Percentiles rank a stretch among this genome's conserved stretches.
Evolutionary conservation across 2,113 vertebrate species (phyloP).

Genomic region (Anguilla rostrata): DNA sequence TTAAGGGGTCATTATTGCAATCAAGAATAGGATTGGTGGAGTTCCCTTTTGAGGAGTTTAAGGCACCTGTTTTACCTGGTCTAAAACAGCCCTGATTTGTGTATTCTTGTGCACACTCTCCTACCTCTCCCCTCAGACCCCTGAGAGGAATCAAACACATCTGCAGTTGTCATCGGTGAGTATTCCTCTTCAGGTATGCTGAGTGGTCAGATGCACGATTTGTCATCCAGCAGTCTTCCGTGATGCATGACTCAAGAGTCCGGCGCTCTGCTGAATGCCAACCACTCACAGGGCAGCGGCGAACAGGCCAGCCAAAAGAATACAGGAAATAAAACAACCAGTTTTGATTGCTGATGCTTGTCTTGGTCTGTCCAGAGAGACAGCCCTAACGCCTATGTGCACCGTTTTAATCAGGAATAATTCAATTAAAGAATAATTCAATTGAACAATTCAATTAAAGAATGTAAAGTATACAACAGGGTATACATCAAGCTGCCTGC

Average conservation of each 20-base stretch:
- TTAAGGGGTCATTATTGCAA: not conserved
- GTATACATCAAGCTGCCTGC: too few relatives aligned
- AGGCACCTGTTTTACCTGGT: not conserved
- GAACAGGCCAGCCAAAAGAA: not conserved
- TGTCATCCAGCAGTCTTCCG: not conserved
- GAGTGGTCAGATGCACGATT: not conserved
- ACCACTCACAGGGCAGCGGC: not conserved
- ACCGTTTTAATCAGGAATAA: too few relatives aligned
- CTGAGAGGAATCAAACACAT: conserved; percentile 5
- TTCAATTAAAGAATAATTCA: too few relatives aligned
- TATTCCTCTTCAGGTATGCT: conserved; percentile 2
- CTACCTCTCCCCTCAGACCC: not conserved
- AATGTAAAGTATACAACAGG: too few relatives aligned
- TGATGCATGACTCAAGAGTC: not conserved
- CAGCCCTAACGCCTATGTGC: too few relatives aligned
- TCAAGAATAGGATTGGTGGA: not conserved
- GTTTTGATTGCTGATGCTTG: not conserved
- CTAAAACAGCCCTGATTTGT: not conserved
- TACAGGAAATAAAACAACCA: not conserved
- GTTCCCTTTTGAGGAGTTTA: not conserved
- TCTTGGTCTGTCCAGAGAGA: not conserved
- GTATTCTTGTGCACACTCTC: not conserved
- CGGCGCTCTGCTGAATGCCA: conserved; percentile 12
- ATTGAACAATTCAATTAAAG: too few relatives aligned
- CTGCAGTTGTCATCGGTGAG: not conserved